Evolutionary conservation across 2,888 invertebrate species (phyloP), one percentile per base, ranked within the genome.

Genomic region (Mycogona germanica): DNA sequence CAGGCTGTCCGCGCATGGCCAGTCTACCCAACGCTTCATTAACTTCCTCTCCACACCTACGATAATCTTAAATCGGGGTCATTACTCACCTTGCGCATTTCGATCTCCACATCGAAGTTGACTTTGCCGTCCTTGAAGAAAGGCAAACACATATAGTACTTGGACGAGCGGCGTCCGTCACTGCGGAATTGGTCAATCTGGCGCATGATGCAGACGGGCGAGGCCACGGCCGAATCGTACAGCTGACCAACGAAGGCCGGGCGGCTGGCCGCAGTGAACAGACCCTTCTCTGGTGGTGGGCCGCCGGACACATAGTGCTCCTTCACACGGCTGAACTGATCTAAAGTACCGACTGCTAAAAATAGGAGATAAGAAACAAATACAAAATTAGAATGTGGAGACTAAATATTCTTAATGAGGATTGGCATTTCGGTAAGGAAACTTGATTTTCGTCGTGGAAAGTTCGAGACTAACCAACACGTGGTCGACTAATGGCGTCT

Each of bases 281-380:
- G 76, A 64, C 78, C 78, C 64, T 81, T 79, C 66, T 78, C 77
- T 67, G 81, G 76, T 64, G 78, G 76, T 68, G 81, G 80, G 66
- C 76, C 76, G 63, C 82, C 77, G 68, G 76, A 77, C 75, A 80
- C 88, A 74, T 66, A 65, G 45, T 64, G 46, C 12, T 40, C 60
- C 7, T 59, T 53, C n/a, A 62, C 52, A 3, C 60, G 55, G 62
- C 87, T 86, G 77, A 89, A 91, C 69, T 82, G 80, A 67, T 83
- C 82, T 73, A 92, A 82, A 77, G 89, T 87, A 68, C 91, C 85
- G 75, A 88, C 89, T 72, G 91, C 91, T 91, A 79, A 50, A 81
- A 83, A 9, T 46, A 23, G 9, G 9, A 12, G 9, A 23, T 26
- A 9, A 46, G 7, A 46, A 46, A n/a, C n/a, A n/a, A n/a, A n/a